Base-by-base conservation (phyloP, 1,140 invertebrate species). In the Diploscapter pachys region DNA sequence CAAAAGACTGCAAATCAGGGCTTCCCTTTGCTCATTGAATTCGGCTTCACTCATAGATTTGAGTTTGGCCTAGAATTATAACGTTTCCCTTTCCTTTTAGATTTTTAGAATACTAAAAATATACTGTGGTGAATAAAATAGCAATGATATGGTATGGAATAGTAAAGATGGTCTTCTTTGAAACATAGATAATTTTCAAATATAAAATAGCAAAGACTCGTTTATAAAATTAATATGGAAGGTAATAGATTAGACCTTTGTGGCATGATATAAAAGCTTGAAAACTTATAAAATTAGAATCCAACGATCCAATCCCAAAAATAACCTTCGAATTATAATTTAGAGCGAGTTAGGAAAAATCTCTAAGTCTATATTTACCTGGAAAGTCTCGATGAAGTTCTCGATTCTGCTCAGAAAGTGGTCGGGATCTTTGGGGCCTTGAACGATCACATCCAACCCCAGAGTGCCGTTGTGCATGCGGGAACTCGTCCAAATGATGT, bases 401-500 rank as follows among this genome's bases (percentile, higher is more conserved):
- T 97, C 92, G 63, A 98, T 93, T 80, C 94, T 89, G 66, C 90
- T 86, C 83, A 97, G 94, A 4, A 98, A 88, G 87, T 91, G 93
- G 5, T 89, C 85, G 0, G 94, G 93, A 85, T 92, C 90, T 67
- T 90, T 89, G 72, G 93, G 91, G 48, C 94, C 95, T 88, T 98
- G 95, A 2, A 98, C 91, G 70, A 97, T 91, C 31, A 98, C 88
- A 74, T 92, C 86, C 4, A 98, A 85, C 5, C 94, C 94, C 86
- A 95, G 93, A 3, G 91, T 91, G 49, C 93, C 93, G 86, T 91
- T 91, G 0, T 91, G 89, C 80, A 91, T 88, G 6, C 93, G 88
- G 13, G 94, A 88, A 1, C 92, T 92, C 85, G 92, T 93, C 84
- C 92, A 93, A 55, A 98, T 94, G 81, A 98, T 95, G 85, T 98